A percentile compares a stretch with the other conserved stretches of the same genome.
These are phyloP conservation scores for Frieseomelitta varia DNA, from an alignment of 1,140 invertebrate genomes.

Conservation along the genomic window DNA sequence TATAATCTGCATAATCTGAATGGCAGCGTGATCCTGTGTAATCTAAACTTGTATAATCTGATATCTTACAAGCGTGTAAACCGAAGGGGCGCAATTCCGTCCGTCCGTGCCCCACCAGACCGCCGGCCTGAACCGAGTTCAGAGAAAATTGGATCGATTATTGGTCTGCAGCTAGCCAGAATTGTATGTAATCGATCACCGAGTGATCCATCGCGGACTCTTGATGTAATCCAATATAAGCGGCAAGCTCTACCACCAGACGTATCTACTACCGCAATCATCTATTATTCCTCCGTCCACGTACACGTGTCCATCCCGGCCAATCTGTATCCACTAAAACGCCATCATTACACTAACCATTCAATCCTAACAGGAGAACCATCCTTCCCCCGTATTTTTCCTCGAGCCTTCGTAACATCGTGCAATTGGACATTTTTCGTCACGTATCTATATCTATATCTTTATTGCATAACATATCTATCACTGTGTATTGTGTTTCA, in stretches of 20 bases:
- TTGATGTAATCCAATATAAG: slow-evolving; percentile 27
- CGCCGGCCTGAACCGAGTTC: not conserved
- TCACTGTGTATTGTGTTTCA: too few species aligned
- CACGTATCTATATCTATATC: too few species aligned
- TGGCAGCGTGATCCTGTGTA: not conserved
- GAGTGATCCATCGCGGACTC: slow-evolving; percentile 10
- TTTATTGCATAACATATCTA: too few species aligned
- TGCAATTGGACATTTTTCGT: too few species aligned
- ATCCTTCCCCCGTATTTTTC: too few species aligned
- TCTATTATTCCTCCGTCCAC: slow-evolving; percentile 9
- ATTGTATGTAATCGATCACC: slow-evolving; percentile 1
- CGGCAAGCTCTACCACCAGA: not conserved
- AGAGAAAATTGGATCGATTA: not conserved
- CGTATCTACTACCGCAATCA: not conserved
- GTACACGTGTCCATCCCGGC: not conserved
- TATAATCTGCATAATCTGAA: not conserved
- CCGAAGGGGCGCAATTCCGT: not conserved
- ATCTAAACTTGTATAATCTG: not conserved
- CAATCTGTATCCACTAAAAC: not conserved
- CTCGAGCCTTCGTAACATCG: too few species aligned
- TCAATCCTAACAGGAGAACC: not conserved
- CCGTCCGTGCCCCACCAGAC: not conserved
- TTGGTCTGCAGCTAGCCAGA: not conserved
- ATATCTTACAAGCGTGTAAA: not conserved
- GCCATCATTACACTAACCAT: not conserved